Base-by-base conservation (phyloP, 2,113 vertebrate species). In the Anolis sagrei region DNA sequence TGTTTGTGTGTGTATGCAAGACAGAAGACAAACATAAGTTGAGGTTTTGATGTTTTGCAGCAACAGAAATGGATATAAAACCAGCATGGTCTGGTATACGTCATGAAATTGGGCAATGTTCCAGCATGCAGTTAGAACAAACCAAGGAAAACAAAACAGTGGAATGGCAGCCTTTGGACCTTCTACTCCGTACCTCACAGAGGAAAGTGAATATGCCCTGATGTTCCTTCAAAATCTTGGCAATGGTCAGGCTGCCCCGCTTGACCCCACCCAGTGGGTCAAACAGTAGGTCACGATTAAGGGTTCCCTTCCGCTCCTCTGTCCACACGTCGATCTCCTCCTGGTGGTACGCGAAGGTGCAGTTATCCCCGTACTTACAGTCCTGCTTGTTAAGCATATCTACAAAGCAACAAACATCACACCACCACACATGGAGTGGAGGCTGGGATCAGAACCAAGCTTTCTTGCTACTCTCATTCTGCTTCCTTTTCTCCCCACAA, bases 311-410 rank as follows among this genome's bases (percentile, higher is more conserved):
- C 92, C 98, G 97, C 95, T 99, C 98, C 90, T 97, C 96, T 0
- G 97, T 99, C 98, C 98, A 99, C 83, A 99, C 98, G 62, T 99
- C 98, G 6, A 99, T 98, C 96, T 99, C 98, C 94, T 98, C 97
- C 96, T 98, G 98, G 96, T 98, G 98, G 95, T 97, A 99, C 73
- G 98, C 98, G 95, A 99, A 99, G 19, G 97, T 98, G 96, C 98
- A 99, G 85, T 97, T 96, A 93, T 99, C 98, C 58, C 98, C 97
- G 83, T 95, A 99, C 95, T 97, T 97, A 96, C 98, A 99, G 91
- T 97, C 87, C 90, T 98, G 97, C 77, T 97, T 97, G 89, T 96
- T 97, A 91, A 97, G 94, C 93, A 98, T 96, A 92, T 99, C 98
- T 99, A 96, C 93, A 95, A 96, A 96, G 94, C 95, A 95, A 96